Evolutionary conservation across 2,113 vertebrate species (phyloP).

Genomic region (Gorilla gorilla): DNA sequence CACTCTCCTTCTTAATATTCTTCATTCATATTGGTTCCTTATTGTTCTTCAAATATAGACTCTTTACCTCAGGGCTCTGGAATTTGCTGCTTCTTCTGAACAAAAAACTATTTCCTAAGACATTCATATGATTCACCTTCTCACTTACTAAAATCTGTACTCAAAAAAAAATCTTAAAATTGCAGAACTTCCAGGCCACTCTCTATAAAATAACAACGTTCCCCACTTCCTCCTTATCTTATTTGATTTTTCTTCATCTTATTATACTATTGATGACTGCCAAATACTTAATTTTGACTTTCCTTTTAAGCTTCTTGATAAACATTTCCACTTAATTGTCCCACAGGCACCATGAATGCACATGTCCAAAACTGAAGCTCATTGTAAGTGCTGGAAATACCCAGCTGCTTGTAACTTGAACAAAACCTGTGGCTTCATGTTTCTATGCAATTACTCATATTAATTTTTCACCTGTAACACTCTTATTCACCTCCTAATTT

Average conservation of each 20-base stretch:
- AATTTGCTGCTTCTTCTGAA: neutral
- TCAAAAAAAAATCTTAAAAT: neutral
- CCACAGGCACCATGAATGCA: neutral
- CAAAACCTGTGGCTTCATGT: neutral
- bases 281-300: conserved; percentile 30
- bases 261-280: neutral
- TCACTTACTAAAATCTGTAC: neutral
- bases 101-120: neutral
- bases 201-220: neutral
- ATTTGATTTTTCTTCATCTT: conserved; percentile 36
- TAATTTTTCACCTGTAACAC: neutral
- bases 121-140: neutral
- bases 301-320: conserved; percentile 18
- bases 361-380: neutral
- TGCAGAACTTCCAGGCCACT: neutral
- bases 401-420: neutral
- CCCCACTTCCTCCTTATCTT: neutral
- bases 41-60: neutral
- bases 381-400: neutral
- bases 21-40: neutral
- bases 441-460: neutral
- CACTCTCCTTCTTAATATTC: neutral
- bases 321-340: conserved; percentile 4
- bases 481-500: conserved; percentile 30
- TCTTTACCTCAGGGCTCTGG: neutral